Base-by-base conservation (phyloP, 2,888 invertebrate genomes). In the Catocala nupta region DNA sequence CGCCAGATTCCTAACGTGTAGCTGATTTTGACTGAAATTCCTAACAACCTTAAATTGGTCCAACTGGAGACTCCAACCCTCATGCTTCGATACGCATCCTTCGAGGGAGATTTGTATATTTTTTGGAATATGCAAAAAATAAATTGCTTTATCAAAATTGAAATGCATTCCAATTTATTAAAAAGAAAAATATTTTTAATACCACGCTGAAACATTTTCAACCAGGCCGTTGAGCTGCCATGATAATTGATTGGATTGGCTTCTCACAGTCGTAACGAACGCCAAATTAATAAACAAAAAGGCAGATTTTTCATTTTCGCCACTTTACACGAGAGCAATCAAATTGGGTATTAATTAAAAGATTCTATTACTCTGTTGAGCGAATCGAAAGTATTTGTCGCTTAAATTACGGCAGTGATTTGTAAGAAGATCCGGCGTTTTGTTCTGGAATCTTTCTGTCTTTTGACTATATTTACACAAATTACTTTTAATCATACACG, bases 181-280 rank as follows among this genome's bases (percentile, higher is more conserved):
- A 6, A 13, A n/a, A 9, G 1, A 9, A 8, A 11, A 73, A 76
- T 58, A 64, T 73, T 73, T 73, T 63, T 62, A 73, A 73, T 73
- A 73, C 55, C 56, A 55, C 39, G 39, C n/a, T 36, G 58, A 53
- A 64, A 70, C 13, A 54, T n/a, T 63, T 71, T 68, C 25, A 49
- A 50, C 49, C 47, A 43, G 44, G n/a, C 39, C 25, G 39, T 53
- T 47, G 44, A 39, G 47, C 13, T 16, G 11, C n/a, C 42, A 6
- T 25, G 5, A 33, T 42, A 47, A 52, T 59, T 59, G 42, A 53
- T 59, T 53, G 59, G 33, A 47, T 59, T 53, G 13, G 16, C 42
- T 52, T 48, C 33, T 42, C 25, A 39, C 47, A 47, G 48, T 53
- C 13, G 8, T 43, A 42, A 33, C 25, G 33, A 59, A 54, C 11